These are phyloP conservation scores for Austrolebias charrua DNA, from an alignment of 2,797 vertebrate genomes.

Conservation along the genomic window DNA sequence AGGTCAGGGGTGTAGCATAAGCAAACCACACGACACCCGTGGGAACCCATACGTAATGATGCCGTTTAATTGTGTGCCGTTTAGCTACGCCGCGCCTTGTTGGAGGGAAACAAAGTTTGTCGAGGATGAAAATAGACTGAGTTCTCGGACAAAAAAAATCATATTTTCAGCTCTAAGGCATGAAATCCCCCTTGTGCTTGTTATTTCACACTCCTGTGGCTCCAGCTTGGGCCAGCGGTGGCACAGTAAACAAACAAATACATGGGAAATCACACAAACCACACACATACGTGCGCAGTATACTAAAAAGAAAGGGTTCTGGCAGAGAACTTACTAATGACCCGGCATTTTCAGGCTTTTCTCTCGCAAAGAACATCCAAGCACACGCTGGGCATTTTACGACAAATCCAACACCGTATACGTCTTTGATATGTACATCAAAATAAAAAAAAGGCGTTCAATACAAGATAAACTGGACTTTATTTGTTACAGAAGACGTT, in stretches of 20 bases:
- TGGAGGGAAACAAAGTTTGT: conserved; percentile 74
- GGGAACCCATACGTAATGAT: conserved; percentile 77
- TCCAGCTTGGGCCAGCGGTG: conserved; percentile 64
- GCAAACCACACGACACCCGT: conserved; percentile 72
- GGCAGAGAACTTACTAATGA: conserved; percentile 73
- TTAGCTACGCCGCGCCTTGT: conserved; percentile 42
- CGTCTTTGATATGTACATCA: conserved; percentile 26
- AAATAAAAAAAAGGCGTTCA: too few relatives aligned
- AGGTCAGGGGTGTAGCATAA: conserved; percentile 68
- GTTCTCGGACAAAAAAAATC: conserved; percentile 49
- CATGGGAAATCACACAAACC: conserved; percentile 53
- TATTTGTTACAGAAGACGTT: too few relatives aligned
- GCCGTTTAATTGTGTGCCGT: conserved; percentile 67
- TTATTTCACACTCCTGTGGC: conserved; percentile 86
- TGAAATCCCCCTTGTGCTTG: conserved; percentile 84
- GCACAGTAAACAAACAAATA: conserved; percentile 71
- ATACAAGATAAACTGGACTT: too few relatives aligned
- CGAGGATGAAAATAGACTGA: conserved; percentile 70
- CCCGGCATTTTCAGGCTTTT: conserved; percentile 58
- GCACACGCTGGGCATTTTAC: conserved; percentile 22
- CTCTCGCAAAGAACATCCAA: conserved; percentile 39
- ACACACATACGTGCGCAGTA: conserved; percentile 36
- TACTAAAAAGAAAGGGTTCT: conserved; percentile 48
- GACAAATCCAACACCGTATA: conserved; percentile 1
- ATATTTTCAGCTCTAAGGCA: conserved; percentile 71